Percentiles rank a stretch among this genome's conserved stretches.
Evolutionary conservation across 2,113 vertebrate genomes (phyloP).

Genomic region (Riparia riparia): DNA sequence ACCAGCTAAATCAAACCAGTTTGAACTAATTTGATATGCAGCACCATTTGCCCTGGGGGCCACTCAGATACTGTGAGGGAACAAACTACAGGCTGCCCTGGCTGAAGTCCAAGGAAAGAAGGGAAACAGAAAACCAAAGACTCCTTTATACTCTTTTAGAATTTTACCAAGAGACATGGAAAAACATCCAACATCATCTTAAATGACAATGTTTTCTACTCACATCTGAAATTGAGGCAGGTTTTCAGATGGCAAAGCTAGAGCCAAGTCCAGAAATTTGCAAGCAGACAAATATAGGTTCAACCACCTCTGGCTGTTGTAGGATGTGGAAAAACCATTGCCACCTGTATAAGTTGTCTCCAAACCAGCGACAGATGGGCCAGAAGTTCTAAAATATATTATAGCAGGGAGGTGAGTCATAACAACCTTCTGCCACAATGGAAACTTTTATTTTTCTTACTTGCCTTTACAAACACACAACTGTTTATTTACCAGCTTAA

Average conservation of each 20-base stretch:
- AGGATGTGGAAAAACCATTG: slow-evolving; percentile 97
- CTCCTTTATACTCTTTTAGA: neutral
- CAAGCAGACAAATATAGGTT: slow-evolving; percentile 98
- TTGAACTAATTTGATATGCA: neutral
- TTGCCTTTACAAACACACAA: neutral
- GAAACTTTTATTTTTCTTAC: neutral
- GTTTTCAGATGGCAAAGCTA: slow-evolving; percentile 95
- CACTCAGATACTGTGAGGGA: neutral
- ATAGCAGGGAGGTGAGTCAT: neutral
- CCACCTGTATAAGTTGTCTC: slow-evolving; percentile 97
- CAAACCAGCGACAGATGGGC: slow-evolving; percentile 92
- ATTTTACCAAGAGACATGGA: neutral
- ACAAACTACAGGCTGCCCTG: neutral
- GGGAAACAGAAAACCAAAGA: neutral
- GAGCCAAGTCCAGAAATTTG: slow-evolving; percentile 96
- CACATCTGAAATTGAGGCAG: slow-evolving; percentile 99
- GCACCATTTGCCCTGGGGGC: neutral
- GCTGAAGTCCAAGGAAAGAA: neutral
- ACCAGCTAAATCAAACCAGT: neutral
- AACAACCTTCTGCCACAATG: neutral
- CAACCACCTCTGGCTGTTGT: slow-evolving; percentile 98
- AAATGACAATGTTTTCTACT: slow-evolving; percentile 67
- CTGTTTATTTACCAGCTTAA: neutral
- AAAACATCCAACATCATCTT: neutral
- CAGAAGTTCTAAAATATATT: slow-evolving; percentile 84